Conservation (phyloP, 2,113 vertebrate species). For the Festucalex cinctus region DNA sequence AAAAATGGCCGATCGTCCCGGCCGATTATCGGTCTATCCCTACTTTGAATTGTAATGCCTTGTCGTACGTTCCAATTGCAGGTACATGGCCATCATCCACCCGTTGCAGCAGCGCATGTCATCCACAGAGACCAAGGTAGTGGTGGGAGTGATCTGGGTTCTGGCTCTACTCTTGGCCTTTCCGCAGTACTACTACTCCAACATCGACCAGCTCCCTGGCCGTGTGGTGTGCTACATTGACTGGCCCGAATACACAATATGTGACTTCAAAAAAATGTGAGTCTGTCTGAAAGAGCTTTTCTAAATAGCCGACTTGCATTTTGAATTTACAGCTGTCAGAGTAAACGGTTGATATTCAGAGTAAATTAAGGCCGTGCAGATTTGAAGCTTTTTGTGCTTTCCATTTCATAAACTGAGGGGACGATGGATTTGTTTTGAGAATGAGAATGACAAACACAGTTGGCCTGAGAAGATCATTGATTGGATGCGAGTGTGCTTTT, state of each 20-base stretch:
- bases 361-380: conserved; percentile 14
- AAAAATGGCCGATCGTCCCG: too few relatives aligned
- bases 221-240: conserved; percentile 86
- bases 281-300: conserved; percentile 37
- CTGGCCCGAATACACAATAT: conserved; percentile 81
- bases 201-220: conserved; percentile 66
- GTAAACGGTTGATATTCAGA: conserved; percentile 20
- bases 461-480: neutral
- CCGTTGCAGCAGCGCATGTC: conserved; percentile 91
- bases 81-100: conserved; percentile 98
- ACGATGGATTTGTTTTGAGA: conserved; percentile 16
- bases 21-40: too few relatives aligned
- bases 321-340: conserved; percentile 28
- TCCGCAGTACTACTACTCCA: conserved; percentile 90
- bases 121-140: conserved; percentile 84
- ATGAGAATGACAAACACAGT: neutral
- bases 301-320: neutral
- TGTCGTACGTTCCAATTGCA: conserved; percentile 44
- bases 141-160: conserved; percentile 87
- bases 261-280: conserved; percentile 83
- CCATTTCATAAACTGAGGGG: conserved; percentile 17
- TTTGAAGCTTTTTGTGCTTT: conserved; percentile 21
- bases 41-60: neutral
- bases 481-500: conserved; percentile 9
- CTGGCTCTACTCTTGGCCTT: conserved; percentile 89